These are phyloP conservation scores for Anguilla rostrata DNA, from an alignment of 2,113 vertebrate genomes.

Conservation along the genomic window DNA sequence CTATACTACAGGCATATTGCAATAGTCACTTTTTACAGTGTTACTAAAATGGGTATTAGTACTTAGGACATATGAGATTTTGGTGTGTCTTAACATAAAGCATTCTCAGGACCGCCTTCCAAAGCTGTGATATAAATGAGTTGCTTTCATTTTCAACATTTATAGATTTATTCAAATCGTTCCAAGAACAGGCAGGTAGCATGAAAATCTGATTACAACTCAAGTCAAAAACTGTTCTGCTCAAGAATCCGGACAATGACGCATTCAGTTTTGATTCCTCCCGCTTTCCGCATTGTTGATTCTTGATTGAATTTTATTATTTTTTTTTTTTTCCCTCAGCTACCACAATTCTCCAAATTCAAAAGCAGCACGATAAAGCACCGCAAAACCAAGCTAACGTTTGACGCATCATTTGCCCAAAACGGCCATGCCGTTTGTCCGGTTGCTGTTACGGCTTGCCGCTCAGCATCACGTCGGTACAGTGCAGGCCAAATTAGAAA, in stretches of 20 bases:
- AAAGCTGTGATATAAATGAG: not conserved
- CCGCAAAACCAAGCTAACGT: not conserved
- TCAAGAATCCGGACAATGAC: not conserved
- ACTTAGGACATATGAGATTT: not conserved
- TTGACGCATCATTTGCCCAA: not conserved
- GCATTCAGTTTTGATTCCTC: not conserved
- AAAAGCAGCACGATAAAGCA: not conserved
- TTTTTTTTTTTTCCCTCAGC: not conserved
- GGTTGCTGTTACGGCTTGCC: not conserved
- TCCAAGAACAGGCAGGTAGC: not conserved
- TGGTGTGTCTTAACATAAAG: not conserved
- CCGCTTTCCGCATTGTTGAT: not conserved
- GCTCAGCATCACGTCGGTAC: not conserved
- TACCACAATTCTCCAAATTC: not conserved
- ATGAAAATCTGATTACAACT: not conserved
- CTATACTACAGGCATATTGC: not conserved
- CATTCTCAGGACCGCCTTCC: not conserved
- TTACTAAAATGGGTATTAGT: not conserved
- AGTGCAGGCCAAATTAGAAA: not conserved
- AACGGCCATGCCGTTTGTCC: not conserved
- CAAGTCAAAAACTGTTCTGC: not conserved
- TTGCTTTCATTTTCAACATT: not conserved
- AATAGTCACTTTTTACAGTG: not conserved
- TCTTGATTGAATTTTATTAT: not conserved
- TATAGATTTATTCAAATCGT: not conserved